These are phyloP conservation scores for Laticauda colubrina DNA, from an alignment of 2,113 vertebrate genomes.

Conservation along the genomic window DNA sequence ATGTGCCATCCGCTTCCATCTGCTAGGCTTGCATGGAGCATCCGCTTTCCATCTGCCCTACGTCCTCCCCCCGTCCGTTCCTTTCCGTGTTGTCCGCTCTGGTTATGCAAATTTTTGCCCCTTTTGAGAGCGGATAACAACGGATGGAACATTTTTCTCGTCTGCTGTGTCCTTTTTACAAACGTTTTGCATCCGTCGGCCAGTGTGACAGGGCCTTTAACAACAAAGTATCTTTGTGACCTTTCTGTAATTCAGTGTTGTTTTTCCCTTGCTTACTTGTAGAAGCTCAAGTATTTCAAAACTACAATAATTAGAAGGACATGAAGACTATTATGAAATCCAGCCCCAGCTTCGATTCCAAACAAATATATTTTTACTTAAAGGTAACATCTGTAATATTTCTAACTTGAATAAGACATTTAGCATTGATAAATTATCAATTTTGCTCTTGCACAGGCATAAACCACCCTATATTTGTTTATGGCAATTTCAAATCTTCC, in stretches of 20 bases:
- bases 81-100: no score
- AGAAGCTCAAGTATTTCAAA: neutral
- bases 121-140: no score
- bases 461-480: neutral
- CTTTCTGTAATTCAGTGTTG: neutral
- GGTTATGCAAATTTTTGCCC: no score
- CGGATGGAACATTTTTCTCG: no score
- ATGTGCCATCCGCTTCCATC: no score
- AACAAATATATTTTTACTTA: neutral
- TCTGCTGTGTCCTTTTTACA: no score
- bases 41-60: no score
- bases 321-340: neutral
- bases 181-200: no score
- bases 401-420: neutral
- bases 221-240: neutral
- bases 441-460: neutral
- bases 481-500: neutral
- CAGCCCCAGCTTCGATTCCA: neutral
- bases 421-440: neutral
- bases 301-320: neutral
- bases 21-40: no score
- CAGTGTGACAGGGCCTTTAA: no score
- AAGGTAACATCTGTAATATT: neutral
- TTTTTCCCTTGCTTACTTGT: neutral
- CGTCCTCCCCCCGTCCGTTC: no score